These are phyloP conservation scores for Cosmorhoe ocellata DNA, from an alignment of 2,888 invertebrate species.

Conservation along the genomic window DNA sequence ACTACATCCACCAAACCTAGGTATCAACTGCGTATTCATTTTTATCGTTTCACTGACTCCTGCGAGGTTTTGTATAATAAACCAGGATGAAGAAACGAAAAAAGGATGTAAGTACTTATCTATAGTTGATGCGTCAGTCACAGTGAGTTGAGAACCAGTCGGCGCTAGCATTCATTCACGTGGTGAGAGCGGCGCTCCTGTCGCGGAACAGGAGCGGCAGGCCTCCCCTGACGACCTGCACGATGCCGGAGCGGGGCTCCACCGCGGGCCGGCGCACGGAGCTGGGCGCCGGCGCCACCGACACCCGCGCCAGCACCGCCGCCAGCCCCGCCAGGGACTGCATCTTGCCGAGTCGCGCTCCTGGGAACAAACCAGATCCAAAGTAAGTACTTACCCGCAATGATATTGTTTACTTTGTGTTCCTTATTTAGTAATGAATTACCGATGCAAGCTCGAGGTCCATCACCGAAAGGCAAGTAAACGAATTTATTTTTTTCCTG, in stretches of 20 bases:
- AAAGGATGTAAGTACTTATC: too few species aligned
- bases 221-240: slow-evolving; percentile 53
- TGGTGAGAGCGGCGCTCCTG: not conserved
- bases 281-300: slow-evolving; percentile 51
- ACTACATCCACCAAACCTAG: too few species aligned
- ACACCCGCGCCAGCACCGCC: slow-evolving; percentile 54
- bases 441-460: slow-evolving; percentile 62
- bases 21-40: too few species aligned
- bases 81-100: too few species aligned
- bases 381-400: not conserved
- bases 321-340: slow-evolving; percentile 67
- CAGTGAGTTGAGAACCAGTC: too few species aligned
- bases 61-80: too few species aligned
- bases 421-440: too few species aligned
- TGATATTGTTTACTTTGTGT: too few species aligned
- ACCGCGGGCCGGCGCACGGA: slow-evolving; percentile 41
- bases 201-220: slow-evolving; percentile 48
- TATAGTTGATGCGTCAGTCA: too few species aligned
- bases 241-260: slow-evolving; percentile 51
- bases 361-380: slow-evolving; percentile 37
- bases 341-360: slow-evolving; percentile 63
- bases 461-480: slow-evolving; percentile 59
- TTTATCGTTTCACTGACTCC: too few species aligned
- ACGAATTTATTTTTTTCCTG: slow-evolving; percentile 44
- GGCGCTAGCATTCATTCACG: too few species aligned